These are phyloP conservation scores for Dermolepida albohirtum DNA, from an alignment of 2,888 invertebrate genomes.

Conservation along the genomic window DNA sequence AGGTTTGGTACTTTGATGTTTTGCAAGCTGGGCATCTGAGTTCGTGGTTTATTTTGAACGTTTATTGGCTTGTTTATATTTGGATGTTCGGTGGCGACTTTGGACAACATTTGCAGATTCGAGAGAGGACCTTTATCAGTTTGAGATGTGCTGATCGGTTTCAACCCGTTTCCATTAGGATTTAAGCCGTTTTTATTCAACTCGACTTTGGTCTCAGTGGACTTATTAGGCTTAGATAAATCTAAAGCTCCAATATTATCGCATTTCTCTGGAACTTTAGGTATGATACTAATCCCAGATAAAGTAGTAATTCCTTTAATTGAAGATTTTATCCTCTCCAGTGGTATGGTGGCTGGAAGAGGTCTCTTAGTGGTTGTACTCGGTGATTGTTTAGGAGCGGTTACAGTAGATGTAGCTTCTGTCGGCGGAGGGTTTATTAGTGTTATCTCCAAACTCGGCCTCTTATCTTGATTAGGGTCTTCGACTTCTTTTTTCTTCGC, in stretches of 20 bases:
- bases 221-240: conserved; percentile 63
- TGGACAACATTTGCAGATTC: conserved; percentile 70
- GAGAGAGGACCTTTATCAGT: conserved; percentile 53
- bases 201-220: conserved; percentile 52
- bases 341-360: conserved; percentile 68
- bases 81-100: conserved; percentile 61
- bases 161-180: conserved; percentile 48
- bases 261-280: conserved; percentile 59
- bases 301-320: conserved; percentile 56
- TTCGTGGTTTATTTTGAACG: conserved; percentile 52
- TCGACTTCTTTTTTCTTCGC: conserved; percentile 60
- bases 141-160: conserved; percentile 38
- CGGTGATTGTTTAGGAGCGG: conserved; percentile 45
- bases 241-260: conserved; percentile 65
- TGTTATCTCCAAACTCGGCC: conserved; percentile 63
- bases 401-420: conserved; percentile 35
- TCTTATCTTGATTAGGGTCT: conserved; percentile 54
- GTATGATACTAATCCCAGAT: conserved; percentile 59
- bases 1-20: conserved; percentile 56
- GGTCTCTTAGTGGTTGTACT: conserved; percentile 61
- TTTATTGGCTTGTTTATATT: conserved; percentile 51
- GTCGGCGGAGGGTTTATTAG: conserved; percentile 57
- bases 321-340: conserved; percentile 67
- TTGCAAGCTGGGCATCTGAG: conserved; percentile 60
- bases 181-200: conserved; percentile 35